phyloP scores from a whole-genome alignment of 2,113 vertebrate genomes.

The Carassius gibelio region DNA sequence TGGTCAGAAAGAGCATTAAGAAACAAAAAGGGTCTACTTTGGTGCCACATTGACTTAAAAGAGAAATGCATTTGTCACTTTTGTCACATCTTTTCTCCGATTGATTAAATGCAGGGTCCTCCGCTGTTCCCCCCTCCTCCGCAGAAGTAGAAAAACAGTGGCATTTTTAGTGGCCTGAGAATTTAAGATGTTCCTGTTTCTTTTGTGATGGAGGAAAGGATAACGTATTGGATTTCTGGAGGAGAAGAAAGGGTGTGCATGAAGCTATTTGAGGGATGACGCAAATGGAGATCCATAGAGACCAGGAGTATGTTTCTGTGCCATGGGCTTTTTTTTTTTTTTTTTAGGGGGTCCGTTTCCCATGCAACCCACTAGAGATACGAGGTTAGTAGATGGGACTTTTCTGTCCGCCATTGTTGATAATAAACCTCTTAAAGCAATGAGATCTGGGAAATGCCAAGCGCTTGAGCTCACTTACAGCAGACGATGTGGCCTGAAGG shows the following conservation, averaged over 20 bases:
- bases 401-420: slow-evolving; percentile 44
- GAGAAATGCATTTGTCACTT: not conserved
- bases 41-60: not conserved
- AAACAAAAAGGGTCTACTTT: not conserved
- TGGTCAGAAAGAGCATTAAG: not conserved
- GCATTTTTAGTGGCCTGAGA: slow-evolving; percentile 34
- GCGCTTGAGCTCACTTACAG: not conserved
- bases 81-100: not conserved
- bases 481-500: slow-evolving; percentile 21
- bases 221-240: slow-evolving; percentile 44
- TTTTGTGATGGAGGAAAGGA: slow-evolving; percentile 33
- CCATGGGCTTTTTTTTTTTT: slow-evolving; percentile 40
- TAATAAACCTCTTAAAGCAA: slow-evolving; percentile 38
- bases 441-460: not conserved
- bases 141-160: slow-evolving; percentile 17
- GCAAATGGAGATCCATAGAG: slow-evolving; percentile 54
- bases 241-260: slow-evolving; percentile 42
- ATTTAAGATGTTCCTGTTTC: slow-evolving; percentile 17
- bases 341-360: slow-evolving; percentile 19
- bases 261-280: slow-evolving; percentile 53
- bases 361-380: slow-evolving; percentile 26
- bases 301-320: slow-evolving; percentile 48
- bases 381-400: slow-evolving; percentile 32
- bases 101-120: not conserved
- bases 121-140: not conserved